These are phyloP conservation scores for Apis laboriosa DNA, from an alignment of 1,140 invertebrate genomes.

Conservation along the genomic window DNA sequence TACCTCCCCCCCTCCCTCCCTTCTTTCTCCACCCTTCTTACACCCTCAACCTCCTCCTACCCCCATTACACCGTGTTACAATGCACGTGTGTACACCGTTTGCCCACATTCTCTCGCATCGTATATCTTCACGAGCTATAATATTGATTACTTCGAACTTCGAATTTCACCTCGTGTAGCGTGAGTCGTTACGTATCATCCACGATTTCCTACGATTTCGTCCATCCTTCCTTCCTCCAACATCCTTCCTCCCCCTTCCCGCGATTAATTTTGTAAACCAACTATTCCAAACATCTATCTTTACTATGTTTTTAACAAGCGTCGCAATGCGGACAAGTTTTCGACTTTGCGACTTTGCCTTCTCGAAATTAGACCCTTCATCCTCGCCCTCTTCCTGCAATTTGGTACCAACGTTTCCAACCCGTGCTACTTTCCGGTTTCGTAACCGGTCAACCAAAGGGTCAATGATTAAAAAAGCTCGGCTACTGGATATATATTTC, in stretches of 20 bases:
- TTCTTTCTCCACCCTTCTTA: conserved; percentile 30
- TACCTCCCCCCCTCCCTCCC: conserved; percentile 7
- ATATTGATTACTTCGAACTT: conserved; percentile 77
- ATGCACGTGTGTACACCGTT: conserved; percentile 74
- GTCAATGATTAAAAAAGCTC: conserved; percentile 5
- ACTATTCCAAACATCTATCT: neutral
- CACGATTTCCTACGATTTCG: conserved; percentile 27
- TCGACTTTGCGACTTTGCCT: conserved; percentile 16
- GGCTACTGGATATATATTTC: neutral
- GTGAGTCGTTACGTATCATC: conserved; percentile 31
- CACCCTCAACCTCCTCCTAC: conserved; percentile 15
- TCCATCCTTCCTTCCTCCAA: neutral
- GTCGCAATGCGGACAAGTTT: conserved; percentile 69
- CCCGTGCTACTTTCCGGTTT: neutral
- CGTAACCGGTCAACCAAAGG: neutral
- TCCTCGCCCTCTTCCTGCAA: conserved; percentile 3
- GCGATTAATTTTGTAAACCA: conserved; percentile 4
- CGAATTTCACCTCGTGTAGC: conserved; percentile 64
- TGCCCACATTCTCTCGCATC: conserved; percentile 74
- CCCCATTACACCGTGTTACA: conserved; percentile 69
- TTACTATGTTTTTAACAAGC: conserved; percentile 8
- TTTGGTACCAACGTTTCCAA: neutral
- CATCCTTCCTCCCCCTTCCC: neutral
- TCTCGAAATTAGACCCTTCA: conserved; percentile 49
- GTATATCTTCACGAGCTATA: conserved; percentile 75